These are phyloP conservation scores for Anthopleura xanthogrammica DNA, from an alignment of 92 coral and sea anemone species.

Conservation along the genomic window DNA sequence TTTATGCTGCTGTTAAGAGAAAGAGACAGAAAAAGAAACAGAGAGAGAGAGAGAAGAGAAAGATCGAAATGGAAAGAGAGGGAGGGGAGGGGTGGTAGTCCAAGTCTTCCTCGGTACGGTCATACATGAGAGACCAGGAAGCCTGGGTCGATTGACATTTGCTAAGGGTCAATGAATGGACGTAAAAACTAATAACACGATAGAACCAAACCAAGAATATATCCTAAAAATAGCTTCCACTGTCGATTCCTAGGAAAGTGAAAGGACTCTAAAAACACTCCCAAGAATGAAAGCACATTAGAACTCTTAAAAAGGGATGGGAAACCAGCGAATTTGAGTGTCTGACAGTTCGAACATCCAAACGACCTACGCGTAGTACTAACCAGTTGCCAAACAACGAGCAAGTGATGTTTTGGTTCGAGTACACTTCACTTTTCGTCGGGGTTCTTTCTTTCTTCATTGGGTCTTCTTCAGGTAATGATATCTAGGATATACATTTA, in stretches of 20 bases:
- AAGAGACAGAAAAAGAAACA: no score
- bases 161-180: background rate
- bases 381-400: background rate
- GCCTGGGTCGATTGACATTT: background rate
- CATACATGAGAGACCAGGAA: background rate
- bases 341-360: background rate
- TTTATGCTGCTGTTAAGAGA: no score
- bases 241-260: background rate
- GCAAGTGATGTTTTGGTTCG: background rate
- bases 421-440: no score
- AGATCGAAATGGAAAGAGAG: background rate
- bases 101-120: constrained; percentile 1
- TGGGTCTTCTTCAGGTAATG: constrained; percentile 13
- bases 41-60: background rate
- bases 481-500: background rate
- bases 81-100: no score
- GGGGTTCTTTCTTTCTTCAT: background rate
- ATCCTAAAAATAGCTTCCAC: background rate
- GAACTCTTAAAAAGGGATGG: background rate
- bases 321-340: background rate
- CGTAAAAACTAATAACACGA: background rate
- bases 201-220: background rate
- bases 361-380: background rate
- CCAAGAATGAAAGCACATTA: background rate
- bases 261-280: background rate